Evolutionary conservation across 2,113 vertebrate genomes (phyloP), one percentile per base, ranked within the genome.

Genomic region (Elachura formosa): DNA sequence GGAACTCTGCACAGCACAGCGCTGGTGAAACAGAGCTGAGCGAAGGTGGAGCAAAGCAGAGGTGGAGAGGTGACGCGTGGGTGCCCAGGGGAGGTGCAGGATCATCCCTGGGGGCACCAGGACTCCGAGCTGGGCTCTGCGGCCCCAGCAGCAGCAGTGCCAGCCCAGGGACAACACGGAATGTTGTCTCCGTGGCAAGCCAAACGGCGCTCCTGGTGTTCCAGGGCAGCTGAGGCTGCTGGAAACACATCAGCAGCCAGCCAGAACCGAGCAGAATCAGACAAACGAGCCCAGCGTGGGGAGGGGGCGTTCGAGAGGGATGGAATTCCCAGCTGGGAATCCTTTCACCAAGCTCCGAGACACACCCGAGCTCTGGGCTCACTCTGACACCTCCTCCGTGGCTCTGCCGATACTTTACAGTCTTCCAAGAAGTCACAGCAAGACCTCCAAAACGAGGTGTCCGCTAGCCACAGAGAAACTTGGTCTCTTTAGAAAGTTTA

Each of bases 51-150:
- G 58, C 40, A 11, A 9, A 48, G 54, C 1, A 1, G 20, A 36
- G 0, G 41, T 16, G 74, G 4, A 8, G 7, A 80, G n/a, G 66
- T 19, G 11, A 17, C 0, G 0, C 48, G 12, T 2, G 41, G 16
- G 34, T 26, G 56, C 2, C 4, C 40, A 43, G 49, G 49, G 33
- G n/a, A n/a, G n/a, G 2, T 7, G 36, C 55, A 43, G 28, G 28
- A 38, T n/a, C 9, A 7, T 10, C 26, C 26, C 1, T 14, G 12
- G 5, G 45, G 80, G 5, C 56, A n/a, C 17, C 71, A 36, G 72
- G 10, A 9, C 38, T 19, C 36, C 9, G 22, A 41, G 69, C 51
- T 40, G 1, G 52, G 48, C 25, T 62, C 11, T 21, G 55, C 3
- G 14, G 43, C 7, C 56, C 71, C 86, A 61, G 64, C 54, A 61